Base-by-base conservation (phyloP, 2,113 vertebrate genomes). In the Xiphophorus hellerii region DNA sequence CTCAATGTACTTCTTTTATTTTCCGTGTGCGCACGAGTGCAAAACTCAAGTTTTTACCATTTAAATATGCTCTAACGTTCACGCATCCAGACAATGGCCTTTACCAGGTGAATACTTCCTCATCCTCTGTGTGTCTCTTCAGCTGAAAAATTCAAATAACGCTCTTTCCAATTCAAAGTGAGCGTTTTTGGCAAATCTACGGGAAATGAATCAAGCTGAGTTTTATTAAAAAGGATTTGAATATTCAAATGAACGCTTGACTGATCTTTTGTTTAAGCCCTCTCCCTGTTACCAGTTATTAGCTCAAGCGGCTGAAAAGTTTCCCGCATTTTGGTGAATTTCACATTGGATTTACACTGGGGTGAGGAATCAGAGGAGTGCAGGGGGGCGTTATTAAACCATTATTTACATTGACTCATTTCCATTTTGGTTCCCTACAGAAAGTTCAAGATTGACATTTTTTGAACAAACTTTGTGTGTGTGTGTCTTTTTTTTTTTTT, bases 171-270 rank as follows among this genome's bases (percentile, higher is more conserved):
- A 85, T 81, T 76, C 83, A 87, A 89, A 90, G 90, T 75, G 80
- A 81, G 80, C 81, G 77, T 90, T 92, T 93, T 88, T 90, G 85
- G 79, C 87, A 89, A 92, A 90, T 90, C 91, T 90, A 90, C 83
- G 89, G 87, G 89, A 93, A 93, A 92, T 88, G 84, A 92, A 93
- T 92, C 88, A 90, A 88, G 91, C 88, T 61, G 80, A 84, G 85
- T 92, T 94, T 93, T 93, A 93, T 93, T 94, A 94, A 93, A 94
- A 91, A 85, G 90, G 90, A 93, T 94, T 94, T 93, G 91, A 94
- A 94, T 94, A 94, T 95, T 94, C 92, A 94, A 93, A 95, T 94
- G 90, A 95, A 94, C 92, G 92, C 91, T 92, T 92, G 93, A 92
- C 90, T 93, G 93, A 94, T 94, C 93, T 94, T 94, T 94, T 95